A percentile compares a stretch with the other conserved stretches of the same genome.
These are phyloP conservation scores for Dorcus parallelipipedus DNA, from an alignment of 2,888 invertebrate genomes.

Conservation along the genomic window DNA sequence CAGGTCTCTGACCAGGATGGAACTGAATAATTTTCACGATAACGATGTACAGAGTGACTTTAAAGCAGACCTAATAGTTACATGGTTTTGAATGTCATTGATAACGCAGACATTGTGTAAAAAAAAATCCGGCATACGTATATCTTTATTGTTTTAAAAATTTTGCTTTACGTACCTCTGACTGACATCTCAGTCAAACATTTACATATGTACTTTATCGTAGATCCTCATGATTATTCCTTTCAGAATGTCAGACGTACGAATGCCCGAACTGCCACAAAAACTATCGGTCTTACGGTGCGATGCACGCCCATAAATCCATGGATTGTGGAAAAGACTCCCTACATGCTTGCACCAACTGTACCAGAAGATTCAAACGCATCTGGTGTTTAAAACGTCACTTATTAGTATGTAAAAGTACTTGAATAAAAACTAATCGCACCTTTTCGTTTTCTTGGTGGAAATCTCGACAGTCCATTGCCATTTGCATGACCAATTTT, in stretches of 20 bases:
- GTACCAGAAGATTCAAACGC: slow-evolving; percentile 14
- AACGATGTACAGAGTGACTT: too few relatives aligned
- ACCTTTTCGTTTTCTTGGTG: neutral
- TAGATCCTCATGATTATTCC: slow-evolving; percentile 1
- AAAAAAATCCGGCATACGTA: too few relatives aligned
- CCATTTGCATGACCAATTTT: too few relatives aligned
- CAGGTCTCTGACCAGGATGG: too few relatives aligned
- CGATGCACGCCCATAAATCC: slow-evolving; percentile 17
- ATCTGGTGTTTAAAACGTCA: slow-evolving; percentile 16
- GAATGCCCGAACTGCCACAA: slow-evolving; percentile 15
- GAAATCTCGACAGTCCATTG: too few relatives aligned
- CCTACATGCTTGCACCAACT: slow-evolving; percentile 4
- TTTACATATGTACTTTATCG: neutral
- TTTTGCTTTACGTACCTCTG: neutral
- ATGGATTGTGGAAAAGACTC: slow-evolving; percentile 14
- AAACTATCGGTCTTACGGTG: slow-evolving; percentile 10
- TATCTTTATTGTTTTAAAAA: neutral
- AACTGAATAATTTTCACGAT: too few relatives aligned
- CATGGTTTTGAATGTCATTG: too few relatives aligned
- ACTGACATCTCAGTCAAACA: neutral
- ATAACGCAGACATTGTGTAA: too few relatives aligned
- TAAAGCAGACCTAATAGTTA: too few relatives aligned
- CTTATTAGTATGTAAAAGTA: slow-evolving; percentile 7
- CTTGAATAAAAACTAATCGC: neutral
- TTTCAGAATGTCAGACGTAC: slow-evolving; percentile 9